Evolutionary conservation across 1,140 invertebrate species (phyloP).

Genomic region (Drosophila ogumai): DNA sequence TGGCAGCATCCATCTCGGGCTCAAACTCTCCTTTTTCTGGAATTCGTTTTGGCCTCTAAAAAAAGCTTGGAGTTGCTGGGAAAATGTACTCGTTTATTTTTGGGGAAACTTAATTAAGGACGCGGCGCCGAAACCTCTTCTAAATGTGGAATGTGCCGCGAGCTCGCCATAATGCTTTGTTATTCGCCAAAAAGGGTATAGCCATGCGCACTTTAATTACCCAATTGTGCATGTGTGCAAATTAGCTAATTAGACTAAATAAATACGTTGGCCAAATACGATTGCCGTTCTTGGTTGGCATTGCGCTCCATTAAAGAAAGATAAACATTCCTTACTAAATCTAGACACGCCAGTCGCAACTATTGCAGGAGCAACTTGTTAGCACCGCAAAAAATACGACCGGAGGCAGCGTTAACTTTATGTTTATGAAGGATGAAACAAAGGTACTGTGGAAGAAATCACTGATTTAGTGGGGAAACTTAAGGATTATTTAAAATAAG

Average conservation of each 20-base stretch:
- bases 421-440: conserved; percentile 36
- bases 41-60: background rate
- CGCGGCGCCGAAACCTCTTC: background rate
- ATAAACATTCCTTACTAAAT: conserved; percentile 42
- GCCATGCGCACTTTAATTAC: conserved; percentile 13
- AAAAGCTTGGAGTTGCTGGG: background rate
- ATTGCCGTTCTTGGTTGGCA: background rate
- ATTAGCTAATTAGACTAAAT: conserved; percentile 38
- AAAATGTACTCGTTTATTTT: conserved; percentile 19
- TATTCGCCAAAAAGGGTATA: conserved; percentile 18
- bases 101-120: conserved; percentile 26
- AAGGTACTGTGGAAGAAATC: background rate
- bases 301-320: conserved; percentile 26
- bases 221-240: conserved; percentile 20
- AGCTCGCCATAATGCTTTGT: conserved; percentile 9
- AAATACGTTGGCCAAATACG: conserved; percentile 31
- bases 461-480: too few relatives aligned
- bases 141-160: conserved; percentile 23
- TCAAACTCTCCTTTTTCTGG: background rate
- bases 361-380: conserved; percentile 39
- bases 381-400: conserved; percentile 10
- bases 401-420: conserved; percentile 22
- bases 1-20: conserved; percentile 3
- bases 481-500: too few relatives aligned
- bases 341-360: conserved; percentile 25